phyloP scores from a whole-genome alignment of 2,888 invertebrate species.

The Anthrax anthrax region DNA sequence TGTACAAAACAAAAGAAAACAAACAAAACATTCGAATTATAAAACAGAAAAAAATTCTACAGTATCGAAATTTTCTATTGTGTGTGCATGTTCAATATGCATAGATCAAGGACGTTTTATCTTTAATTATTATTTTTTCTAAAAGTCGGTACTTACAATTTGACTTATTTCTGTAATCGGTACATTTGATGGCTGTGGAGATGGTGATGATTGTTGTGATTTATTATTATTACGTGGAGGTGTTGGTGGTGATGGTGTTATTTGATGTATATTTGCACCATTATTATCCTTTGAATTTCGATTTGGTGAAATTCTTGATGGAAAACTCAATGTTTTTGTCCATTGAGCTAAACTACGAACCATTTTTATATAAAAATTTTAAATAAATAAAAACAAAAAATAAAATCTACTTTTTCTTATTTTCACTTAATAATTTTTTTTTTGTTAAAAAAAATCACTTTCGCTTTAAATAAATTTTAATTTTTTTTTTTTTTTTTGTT shows the following conservation, averaged over 20 bases:
- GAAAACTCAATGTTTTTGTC: conserved; percentile 84
- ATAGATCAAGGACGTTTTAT: no score
- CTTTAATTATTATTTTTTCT: no score
- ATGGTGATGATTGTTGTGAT: conserved; percentile 37
- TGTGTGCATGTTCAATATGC: no score
- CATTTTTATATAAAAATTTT: conserved; percentile 36
- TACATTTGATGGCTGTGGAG: conserved; percentile 35
- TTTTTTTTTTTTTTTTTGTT: neutral
- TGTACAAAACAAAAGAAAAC: no score
- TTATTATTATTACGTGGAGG: conserved; percentile 44
- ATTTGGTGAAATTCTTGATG: conserved; percentile 69
- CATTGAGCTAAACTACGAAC: conserved; percentile 79
- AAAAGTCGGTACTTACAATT: conserved; percentile 54
- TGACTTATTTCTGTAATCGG: conserved; percentile 53
- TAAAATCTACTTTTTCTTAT: neutral
- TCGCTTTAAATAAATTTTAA: neutral
- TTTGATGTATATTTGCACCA: conserved; percentile 43
- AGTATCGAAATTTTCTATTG: no score
- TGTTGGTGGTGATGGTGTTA: conserved; percentile 39
- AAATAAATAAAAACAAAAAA: neutral
- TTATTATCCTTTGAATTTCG: conserved; percentile 60
- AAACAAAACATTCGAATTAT: no score
- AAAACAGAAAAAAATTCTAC: no score
- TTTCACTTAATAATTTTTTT: neutral
- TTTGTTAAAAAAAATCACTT: no score